Percentiles rank a stretch among this genome's conserved stretches.
phyloP scores from a whole-genome alignment of 1,140 invertebrate species.

The Drosophila athabasca region DNA sequence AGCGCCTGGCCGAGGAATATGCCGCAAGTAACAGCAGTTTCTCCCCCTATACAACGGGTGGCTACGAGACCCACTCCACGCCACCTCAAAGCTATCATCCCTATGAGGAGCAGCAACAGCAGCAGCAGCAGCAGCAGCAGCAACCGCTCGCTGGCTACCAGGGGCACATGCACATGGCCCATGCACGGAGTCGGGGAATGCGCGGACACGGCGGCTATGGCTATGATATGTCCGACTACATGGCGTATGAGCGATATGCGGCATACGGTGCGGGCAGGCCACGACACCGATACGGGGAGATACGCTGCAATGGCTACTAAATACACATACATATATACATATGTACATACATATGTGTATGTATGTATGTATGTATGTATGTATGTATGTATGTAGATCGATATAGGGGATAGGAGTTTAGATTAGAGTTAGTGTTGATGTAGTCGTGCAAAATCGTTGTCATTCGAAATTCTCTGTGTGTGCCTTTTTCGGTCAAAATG shows the following conservation, averaged over 20 bases:
- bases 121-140: constrained; percentile 28
- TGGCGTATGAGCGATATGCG: constrained; percentile 76
- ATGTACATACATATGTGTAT: background rate
- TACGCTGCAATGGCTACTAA: constrained; percentile 74
- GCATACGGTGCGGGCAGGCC: constrained; percentile 51
- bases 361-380: background rate
- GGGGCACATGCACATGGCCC: constrained; percentile 24
- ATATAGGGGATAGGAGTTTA: constrained; percentile 18
- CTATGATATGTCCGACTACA: constrained; percentile 63
- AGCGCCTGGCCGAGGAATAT: constrained; percentile 65
- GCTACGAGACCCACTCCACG: constrained; percentile 37
- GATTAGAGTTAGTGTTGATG: constrained; percentile 46
- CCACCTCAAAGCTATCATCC: constrained; percentile 52
- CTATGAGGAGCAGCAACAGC: constrained; percentile 47
- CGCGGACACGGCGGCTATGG: constrained; percentile 41
- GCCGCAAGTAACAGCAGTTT: constrained; percentile 20
- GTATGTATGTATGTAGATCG: background rate
- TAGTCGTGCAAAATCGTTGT: constrained; percentile 68
- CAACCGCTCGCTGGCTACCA: constrained; percentile 24
- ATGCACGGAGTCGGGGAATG: constrained; percentile 40
- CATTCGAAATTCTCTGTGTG: constrained; percentile 79
- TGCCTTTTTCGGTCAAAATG: constrained; percentile 81
- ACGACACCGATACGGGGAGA: constrained; percentile 60
- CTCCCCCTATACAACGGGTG: constrained; percentile 10
- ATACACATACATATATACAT: background rate